Base-by-base conservation (phyloP, 2,113 vertebrate species). In the Pelvicachromis taeniatus region DNA sequence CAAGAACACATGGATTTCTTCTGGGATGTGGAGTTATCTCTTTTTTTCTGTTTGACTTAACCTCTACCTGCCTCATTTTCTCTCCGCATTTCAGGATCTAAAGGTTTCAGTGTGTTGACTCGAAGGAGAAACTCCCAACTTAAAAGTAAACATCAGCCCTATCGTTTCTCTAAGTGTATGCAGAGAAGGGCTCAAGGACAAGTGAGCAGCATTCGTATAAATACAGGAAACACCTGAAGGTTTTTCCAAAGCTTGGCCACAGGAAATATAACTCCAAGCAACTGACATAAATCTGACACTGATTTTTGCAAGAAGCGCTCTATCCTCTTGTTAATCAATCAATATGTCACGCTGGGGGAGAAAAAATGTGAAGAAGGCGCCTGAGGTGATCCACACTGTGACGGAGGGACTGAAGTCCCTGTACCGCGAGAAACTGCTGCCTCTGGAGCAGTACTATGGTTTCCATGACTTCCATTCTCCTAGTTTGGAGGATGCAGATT, bases 401-500 rank as follows among this genome's bases (percentile, higher is more conserved):
- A 98, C 97, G 1, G 97, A 98, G 17, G 96, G 96, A 2, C 96
- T 99, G 29, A 97, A 97, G 92, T 96, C 95, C 16, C 93, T 99
- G 77, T 99, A 99, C 89, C 94, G 95, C 1, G 92, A 92, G 53
- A 99, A 99, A 82, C 95, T 99, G 16, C 93, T 98, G 29, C 98
- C 98, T 0, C 91, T 98, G 85, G 98, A 99, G 86, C 96, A 98
- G 17, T 95, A 96, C 3, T 99, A 97, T 17, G 94, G 96, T 5
- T 99, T 99, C 35, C 97, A 97, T 0, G 96, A 97, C 52, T 99
- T 99, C 94, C 98, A 99, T 89, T 98, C 98, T 0, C 94, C 96
- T 0, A 95, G 97, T 2, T 85, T 99, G 88, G 97, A 98, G 35
- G 98, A 98, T 1, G 98, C 98, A 0, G 98, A 99, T 84, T 99